A percentile compares a stretch with the other conserved stretches of the same genome.
Evolutionary conservation across 2,888 invertebrate species (phyloP).

Genomic region (Thumatha senex): DNA sequence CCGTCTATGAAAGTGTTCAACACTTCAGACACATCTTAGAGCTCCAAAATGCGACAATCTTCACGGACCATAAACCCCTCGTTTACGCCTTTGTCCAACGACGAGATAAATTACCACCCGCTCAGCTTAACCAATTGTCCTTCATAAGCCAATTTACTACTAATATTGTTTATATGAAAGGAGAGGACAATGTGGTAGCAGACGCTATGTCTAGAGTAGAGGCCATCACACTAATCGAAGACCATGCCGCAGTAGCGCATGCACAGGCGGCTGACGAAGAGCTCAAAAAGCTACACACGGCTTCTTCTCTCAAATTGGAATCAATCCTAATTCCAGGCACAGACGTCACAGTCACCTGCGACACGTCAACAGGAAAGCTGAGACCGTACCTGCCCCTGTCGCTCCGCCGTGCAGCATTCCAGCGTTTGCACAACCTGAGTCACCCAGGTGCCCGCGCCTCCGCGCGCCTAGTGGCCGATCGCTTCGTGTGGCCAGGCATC

Average conservation of each 20-base stretch:
- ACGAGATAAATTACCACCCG: too few species aligned
- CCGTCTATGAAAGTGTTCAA: neutral
- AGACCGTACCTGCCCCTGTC: neutral
- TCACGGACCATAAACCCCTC: too few species aligned
- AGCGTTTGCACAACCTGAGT: neutral
- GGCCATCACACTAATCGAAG: neutral
- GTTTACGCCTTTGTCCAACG: too few species aligned
- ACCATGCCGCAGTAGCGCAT: neutral
- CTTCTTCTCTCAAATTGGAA: neutral
- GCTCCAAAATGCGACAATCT: too few species aligned
- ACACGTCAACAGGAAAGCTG: neutral
- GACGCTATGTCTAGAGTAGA: neutral
- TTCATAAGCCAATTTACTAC: too few species aligned
- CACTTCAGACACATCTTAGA: neutral
- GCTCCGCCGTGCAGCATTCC: neutral
- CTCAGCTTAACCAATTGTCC: too few species aligned
- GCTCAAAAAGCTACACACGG: too few species aligned
- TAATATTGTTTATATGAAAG: too few species aligned
- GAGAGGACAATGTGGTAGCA: too few species aligned
- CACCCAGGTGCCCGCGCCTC: neutral
- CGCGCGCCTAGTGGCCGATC: neutral
- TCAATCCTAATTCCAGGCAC: neutral
- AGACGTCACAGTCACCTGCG: neutral
- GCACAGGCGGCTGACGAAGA: neutral
- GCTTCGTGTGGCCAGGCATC: neutral